Evolutionary conservation across 2,113 vertebrate genomes (phyloP), one percentile per base, ranked within the genome.

Genomic region (Probosciger aterrimus): DNA sequence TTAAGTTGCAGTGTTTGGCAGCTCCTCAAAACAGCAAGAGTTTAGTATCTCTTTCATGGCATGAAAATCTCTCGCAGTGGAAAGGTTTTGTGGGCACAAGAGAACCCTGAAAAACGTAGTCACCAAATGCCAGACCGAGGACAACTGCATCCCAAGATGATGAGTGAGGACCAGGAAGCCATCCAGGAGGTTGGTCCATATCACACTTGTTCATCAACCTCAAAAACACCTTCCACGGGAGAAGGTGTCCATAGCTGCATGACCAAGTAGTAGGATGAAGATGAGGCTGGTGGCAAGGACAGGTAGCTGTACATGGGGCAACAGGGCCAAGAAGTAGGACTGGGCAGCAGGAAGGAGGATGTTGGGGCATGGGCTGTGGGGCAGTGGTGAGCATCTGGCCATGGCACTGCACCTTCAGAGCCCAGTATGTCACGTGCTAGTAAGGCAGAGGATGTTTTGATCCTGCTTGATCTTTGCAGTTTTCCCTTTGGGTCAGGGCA

Each of bases 381-480:
- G 24, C 59, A 64, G 30, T 25, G 44, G 27, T 0, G 0, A 77
- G 2, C 35, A 76, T 24, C 39, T 37, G 35, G 30, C 81, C 44
- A 6, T 33, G 41, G 41, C 9, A 0, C 12, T 63, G 50, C 16
- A 49, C 18, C 44, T 39, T 52, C 44, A 62, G 69, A 65, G 27
- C n/a, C n/a, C 1, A 0, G 35, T 9, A 39, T 0, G 0, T 35
- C 11, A 37, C 4, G 14, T 18, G 22, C 6, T 18, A 49, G 9
- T 59, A 0, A 53, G 43, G 50, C 31, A 90, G 50, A 81, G 24
- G 22, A 18, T 74, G 31, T 14, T 33, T 90, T 79, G 37, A 25
- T 78, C 27, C 84, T 78, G 41, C 22, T 74, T 60, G 30, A 71
- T 6, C 31, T 75, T 87, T 2, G 0, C 82, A 75, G 43, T 13